Percentiles rank a stretch among this genome's conserved stretches.
phyloP scores from a whole-genome alignment of 2,113 vertebrate genomes.

The Bubo blakistoni region DNA sequence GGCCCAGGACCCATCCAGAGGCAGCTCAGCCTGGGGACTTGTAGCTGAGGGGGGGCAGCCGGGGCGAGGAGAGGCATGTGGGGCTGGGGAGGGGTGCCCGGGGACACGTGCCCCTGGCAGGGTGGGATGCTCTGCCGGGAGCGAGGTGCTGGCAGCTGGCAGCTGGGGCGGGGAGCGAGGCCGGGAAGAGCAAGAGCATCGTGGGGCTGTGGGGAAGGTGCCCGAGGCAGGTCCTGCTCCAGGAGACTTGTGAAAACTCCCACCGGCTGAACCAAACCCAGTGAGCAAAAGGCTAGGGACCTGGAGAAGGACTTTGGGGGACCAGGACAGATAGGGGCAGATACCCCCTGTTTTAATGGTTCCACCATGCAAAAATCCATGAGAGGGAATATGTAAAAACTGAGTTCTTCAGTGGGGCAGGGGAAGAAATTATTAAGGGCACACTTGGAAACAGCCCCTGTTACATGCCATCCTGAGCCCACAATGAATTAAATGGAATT shows the following conservation, averaged over 20 bases:
- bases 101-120: neutral
- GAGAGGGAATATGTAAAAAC: neutral
- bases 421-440: neutral
- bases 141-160: neutral
- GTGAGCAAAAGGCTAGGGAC: neutral
- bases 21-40: neutral
- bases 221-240: neutral
- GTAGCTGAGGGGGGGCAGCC: neutral
- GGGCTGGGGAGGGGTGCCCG: neutral
- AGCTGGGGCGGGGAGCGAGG: neutral
- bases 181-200: neutral
- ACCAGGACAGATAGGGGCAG: neutral
- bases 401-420: neutral
- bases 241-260: neutral
- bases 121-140: neutral
- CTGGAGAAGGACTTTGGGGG: neutral
- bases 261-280: neutral
- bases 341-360: neutral
- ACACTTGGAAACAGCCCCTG: neutral
- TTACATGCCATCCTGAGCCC: neutral
- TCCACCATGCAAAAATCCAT: neutral
- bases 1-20: fast-evolving
- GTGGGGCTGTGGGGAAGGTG: fast-evolving
- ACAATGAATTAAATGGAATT: neutral
- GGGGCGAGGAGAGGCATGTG: neutral